These are phyloP conservation scores for Myotis findleyi DNA, from an alignment of 2,797 vertebrate genomes.

Conservation along the genomic window DNA sequence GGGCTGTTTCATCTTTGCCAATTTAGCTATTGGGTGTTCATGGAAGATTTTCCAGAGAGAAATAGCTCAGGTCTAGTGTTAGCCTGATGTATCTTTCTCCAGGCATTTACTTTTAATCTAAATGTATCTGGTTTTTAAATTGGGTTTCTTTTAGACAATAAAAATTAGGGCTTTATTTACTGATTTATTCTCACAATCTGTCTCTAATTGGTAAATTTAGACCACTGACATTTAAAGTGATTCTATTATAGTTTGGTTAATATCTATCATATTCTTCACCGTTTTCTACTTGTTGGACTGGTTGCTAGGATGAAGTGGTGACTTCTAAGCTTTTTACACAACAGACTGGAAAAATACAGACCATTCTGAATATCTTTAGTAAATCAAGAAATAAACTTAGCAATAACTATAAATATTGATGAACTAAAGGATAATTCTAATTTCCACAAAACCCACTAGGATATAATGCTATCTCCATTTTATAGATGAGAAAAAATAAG, in stretches of 20 bases:
- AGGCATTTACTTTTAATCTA: too few relatives aligned
- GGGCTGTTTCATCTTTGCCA: background rate
- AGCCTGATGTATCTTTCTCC: too few relatives aligned
- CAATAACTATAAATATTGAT: background rate
- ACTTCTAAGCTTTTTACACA: background rate
- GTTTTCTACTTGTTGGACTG: background rate
- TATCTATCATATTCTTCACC: too few relatives aligned
- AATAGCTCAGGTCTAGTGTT: background rate
- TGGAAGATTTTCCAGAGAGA: background rate
- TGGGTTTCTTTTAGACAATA: too few relatives aligned
- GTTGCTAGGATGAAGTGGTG: background rate
- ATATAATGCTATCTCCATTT: background rate
- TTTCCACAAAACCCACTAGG: background rate
- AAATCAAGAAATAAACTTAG: background rate
- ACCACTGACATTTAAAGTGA: too few relatives aligned
- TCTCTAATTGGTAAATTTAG: too few relatives aligned
- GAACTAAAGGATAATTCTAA: background rate
- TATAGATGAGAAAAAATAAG: background rate
- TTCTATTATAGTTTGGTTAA: too few relatives aligned
- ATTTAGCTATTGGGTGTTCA: background rate
- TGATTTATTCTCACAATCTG: too few relatives aligned
- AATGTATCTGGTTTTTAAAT: too few relatives aligned
- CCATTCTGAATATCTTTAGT: background rate
- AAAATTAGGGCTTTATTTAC: too few relatives aligned
- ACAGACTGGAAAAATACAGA: background rate